A percentile compares a stretch with the other conserved stretches of the same genome.
Conservation (phyloP, 2,113 vertebrate species). For the Nipponia nippon region DNA sequence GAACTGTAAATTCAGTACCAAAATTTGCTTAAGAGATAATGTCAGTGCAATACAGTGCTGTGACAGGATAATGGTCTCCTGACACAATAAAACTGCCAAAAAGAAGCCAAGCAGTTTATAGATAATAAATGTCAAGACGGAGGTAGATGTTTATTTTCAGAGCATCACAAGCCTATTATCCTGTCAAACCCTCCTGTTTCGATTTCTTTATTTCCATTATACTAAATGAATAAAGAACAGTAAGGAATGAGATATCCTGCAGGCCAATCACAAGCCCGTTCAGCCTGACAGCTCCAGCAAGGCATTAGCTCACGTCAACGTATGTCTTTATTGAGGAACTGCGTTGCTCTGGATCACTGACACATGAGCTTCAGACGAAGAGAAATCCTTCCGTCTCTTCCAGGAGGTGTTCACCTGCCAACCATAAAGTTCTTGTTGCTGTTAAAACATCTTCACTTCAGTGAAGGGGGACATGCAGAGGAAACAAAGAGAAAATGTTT, state of each 20-base stretch:
- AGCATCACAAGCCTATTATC: conserved; percentile 32
- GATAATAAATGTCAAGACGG: conserved; percentile 20
- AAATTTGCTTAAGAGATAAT: conserved; percentile 56
- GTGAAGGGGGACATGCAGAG: rapidly evolving
- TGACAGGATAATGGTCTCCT: conserved; percentile 55
- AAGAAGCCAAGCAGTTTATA: conserved; percentile 34
- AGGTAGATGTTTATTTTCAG: conserved; percentile 50
- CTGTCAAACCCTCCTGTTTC: conserved; percentile 26
- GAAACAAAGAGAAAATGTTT: not conserved
- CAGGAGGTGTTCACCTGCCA: not conserved
- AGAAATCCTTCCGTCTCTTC: not conserved
- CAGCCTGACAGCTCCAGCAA: not conserved
- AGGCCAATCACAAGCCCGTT: not conserved
- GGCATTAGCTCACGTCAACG: rapidly evolving
- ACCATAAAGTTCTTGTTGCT: rapidly evolving
- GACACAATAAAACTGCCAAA: conserved; percentile 52
- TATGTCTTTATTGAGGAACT: not conserved
- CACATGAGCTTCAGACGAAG: rapidly evolving
- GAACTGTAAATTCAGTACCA: conserved; percentile 15
- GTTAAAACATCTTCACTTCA: not conserved
- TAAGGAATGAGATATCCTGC: not conserved
- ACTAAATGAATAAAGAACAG: conserved; percentile 15
- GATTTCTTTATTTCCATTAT: conserved; percentile 32
- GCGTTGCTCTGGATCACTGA: not conserved
- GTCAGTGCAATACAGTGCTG: not conserved